These are phyloP conservation scores for Aegithalos caudatus DNA, from an alignment of 2,113 vertebrate genomes.

Conservation along the genomic window DNA sequence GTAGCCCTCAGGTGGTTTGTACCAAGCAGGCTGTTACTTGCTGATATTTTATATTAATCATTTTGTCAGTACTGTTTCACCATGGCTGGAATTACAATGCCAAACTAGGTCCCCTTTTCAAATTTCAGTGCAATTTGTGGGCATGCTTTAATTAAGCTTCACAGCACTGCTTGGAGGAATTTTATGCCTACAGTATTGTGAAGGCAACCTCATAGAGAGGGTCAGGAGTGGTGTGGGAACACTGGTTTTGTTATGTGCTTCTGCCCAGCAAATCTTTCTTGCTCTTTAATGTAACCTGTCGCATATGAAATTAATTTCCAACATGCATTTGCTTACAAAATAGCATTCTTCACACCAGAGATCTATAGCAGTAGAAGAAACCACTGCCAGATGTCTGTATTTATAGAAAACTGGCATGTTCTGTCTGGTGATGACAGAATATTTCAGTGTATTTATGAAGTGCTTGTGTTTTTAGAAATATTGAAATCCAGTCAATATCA, in stretches of 20 bases:
- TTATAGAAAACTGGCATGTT: constrained; percentile 14
- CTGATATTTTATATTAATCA: neutral
- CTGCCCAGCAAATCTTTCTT: neutral
- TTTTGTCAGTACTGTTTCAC: neutral
- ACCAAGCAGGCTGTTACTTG: neutral
- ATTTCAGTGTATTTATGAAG: constrained; percentile 61
- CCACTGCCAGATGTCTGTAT: constrained; percentile 34
- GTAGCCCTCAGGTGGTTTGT: neutral
- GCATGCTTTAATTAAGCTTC: neutral
- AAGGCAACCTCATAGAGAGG: neutral
- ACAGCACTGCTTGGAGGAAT: neutral
- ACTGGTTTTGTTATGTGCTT: neutral
- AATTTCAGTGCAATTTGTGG: neutral
- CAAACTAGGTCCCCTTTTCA: neutral
- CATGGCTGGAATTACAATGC: neutral
- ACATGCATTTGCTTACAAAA: constrained; percentile 15
- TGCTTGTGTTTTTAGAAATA: constrained; percentile 32
- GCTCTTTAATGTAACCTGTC: constrained; percentile 1
- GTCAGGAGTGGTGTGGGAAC: neutral
- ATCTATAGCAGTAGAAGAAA: constrained; percentile 27
- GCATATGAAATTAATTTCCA: constrained; percentile 48
- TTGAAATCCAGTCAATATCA: constrained; percentile 33
- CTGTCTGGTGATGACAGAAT: constrained; percentile 27
- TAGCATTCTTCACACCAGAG: constrained; percentile 26
- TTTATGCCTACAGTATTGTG: neutral